Evolutionary conservation across 1,140 invertebrate species (phyloP).

Genomic region (Drosophila yakuba): DNA sequence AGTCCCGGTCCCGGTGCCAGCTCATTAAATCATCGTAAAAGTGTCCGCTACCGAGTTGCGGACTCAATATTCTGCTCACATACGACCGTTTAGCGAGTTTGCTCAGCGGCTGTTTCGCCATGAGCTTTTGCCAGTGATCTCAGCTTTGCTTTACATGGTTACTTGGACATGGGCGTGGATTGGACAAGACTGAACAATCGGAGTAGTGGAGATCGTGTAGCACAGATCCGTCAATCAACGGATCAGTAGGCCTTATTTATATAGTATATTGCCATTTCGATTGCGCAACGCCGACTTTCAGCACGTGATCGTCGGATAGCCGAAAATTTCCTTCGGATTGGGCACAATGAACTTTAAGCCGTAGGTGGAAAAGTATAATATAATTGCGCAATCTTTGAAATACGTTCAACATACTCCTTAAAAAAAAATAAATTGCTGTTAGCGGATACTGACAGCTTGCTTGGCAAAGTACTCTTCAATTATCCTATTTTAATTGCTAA

Average conservation of each 20-base stretch:
- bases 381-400: not conserved
- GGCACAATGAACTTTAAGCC: slow-evolving; percentile 59
- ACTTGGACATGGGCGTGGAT: slow-evolving; percentile 43
- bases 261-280: slow-evolving; percentile 24
- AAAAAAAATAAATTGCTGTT: too few species aligned
- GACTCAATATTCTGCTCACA: slow-evolving; percentile 64
- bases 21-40: slow-evolving; percentile 72
- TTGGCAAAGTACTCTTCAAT: not conserved
- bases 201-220: slow-evolving; percentile 39
- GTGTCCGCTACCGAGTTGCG: slow-evolving; percentile 50
- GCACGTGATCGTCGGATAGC: slow-evolving; percentile 53
- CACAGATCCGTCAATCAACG: slow-evolving; percentile 78
- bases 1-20: slow-evolving; percentile 4
- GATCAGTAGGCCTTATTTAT: slow-evolving; percentile 26
- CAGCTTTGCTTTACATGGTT: slow-evolving; percentile 27
- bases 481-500: too few species aligned
- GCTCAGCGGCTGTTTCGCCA: slow-evolving; percentile 43
- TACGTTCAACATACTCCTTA: not conserved
- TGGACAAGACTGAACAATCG: slow-evolving; percentile 28
- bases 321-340: slow-evolving; percentile 43
- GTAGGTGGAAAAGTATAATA: not conserved
- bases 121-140: slow-evolving; percentile 61
- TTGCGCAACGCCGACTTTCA: slow-evolving; percentile 50
- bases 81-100: slow-evolving; percentile 49
- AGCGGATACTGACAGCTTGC: not conserved